Evolutionary conservation across 2,113 vertebrate species (phyloP), one percentile per base, ranked within the genome.

Genomic region (Prunella himalayana): DNA sequence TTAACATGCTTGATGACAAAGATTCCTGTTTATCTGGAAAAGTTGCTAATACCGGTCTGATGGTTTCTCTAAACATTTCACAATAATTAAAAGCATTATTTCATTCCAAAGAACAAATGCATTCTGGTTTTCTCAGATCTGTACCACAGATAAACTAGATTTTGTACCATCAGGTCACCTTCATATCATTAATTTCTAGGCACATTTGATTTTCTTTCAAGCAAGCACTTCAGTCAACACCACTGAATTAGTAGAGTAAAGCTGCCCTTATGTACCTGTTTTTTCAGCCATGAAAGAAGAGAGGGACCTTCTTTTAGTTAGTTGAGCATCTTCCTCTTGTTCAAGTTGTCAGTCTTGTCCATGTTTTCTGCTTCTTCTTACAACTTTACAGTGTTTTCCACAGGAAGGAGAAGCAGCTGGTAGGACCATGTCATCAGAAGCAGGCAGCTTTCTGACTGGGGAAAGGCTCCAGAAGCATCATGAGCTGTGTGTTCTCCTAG

Each of bases 1-100:
- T 96, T 81, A 90, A 37, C 95, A 93, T 66, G 80, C 57, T 82
- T 65, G 76, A 50, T 69, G 76, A 84, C 87, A 96, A 77, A 84
- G 82, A 82, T 27, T 88, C 60, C 70, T 86, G 31, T 27, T 54
- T 75, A 86, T 92, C 68, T 82, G 85, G 68, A 80, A 47, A 88
- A 88, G 82, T 56, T 59, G 71, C 82, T 94, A 90, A 69, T 75
- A 94, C 65, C 1, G 9, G 54, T 83, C 91, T 93, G 72, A 24
- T 49, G 42, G 68, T 33, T 56, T 47, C 82, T 41, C 53, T 53
- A 86, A 95, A 53, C 14, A 91, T 82, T 94, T 90, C 70, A 88
- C 21, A 83, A 72, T 51, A 82, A 61, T 88, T 56, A 61, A 78
- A 89, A 92, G 57, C 35, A 23, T 22, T 0, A 45, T 24, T 71